These are phyloP conservation scores for Phenacoccus solenopsis DNA, from an alignment of 1,140 invertebrate genomes.

Conservation along the genomic window DNA sequence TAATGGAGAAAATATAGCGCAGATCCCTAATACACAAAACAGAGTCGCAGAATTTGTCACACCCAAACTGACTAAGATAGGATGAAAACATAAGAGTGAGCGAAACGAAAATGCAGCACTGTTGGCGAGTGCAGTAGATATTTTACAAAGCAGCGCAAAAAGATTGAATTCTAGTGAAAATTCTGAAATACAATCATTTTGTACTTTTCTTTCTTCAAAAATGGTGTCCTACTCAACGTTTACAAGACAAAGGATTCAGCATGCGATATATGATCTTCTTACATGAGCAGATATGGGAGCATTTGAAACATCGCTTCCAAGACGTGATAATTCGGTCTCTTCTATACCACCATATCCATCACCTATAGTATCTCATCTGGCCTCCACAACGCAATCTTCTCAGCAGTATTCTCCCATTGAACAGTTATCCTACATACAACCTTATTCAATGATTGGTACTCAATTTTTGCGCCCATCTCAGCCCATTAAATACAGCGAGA, in stretches of 20 bases:
- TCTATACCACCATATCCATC: neutral
- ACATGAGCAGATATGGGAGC: neutral
- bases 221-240: neutral
- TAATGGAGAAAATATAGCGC: no score
- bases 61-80: no score
- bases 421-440: no score
- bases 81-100: no score
- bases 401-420: no score
- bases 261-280: neutral
- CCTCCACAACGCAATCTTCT: no score
- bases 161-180: neutral
- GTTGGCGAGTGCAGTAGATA: neutral
- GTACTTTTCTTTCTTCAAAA: neutral
- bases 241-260: neutral
- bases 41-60: no score
- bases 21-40: no score
- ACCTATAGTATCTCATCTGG: neutral
- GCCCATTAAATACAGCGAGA: no score
- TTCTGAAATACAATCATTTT: neutral
- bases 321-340: no score
- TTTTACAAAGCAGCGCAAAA: neutral
- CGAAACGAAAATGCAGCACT: neutral
- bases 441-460: no score
- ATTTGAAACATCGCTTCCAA: neutral
- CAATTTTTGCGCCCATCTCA: no score